These are phyloP conservation scores for Eucera pruinosa DNA, from an alignment of 2,888 invertebrate genomes.

Conservation along the genomic window DNA sequence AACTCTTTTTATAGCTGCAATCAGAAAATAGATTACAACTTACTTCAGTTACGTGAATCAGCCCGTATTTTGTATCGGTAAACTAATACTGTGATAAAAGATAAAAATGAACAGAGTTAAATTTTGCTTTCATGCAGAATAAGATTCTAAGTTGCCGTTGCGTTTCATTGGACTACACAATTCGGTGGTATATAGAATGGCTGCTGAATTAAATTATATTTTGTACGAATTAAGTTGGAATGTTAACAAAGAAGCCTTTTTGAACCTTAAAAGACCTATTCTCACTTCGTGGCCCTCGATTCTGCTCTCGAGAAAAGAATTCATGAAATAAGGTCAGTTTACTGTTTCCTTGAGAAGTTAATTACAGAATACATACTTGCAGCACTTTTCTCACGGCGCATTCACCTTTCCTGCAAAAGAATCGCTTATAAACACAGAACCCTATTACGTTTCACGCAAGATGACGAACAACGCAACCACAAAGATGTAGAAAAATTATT, in stretches of 20 bases:
- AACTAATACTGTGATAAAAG: no score
- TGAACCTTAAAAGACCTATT: slow-evolving; percentile 1
- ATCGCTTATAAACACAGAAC: slow-evolving; percentile 4
- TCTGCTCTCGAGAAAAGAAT: slow-evolving; percentile 41
- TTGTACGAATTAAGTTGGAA: slow-evolving; percentile 7
- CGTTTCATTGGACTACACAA: not conserved
- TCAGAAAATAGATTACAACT: no score
- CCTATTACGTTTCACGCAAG: slow-evolving; percentile 21
- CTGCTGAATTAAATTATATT: not conserved
- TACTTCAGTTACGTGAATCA: no score
- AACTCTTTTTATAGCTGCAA: no score
- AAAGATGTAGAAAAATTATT: not conserved
- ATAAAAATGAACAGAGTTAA: no score
- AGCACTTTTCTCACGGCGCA: slow-evolving; percentile 42
- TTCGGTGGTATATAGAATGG: not conserved
- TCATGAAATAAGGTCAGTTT: slow-evolving; percentile 52
- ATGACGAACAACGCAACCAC: not conserved
- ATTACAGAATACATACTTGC: slow-evolving; percentile 49
- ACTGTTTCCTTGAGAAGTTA: slow-evolving; percentile 49
- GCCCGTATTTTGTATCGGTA: no score
- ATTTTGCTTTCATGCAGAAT: no score
- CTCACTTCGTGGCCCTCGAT: slow-evolving; percentile 16
- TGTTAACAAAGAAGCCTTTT: slow-evolving; percentile 1
- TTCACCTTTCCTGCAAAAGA: slow-evolving; percentile 15
- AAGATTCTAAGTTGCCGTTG: not conserved